phyloP scores from a whole-genome alignment of 2,113 vertebrate species.

The Psophia crepitans region DNA sequence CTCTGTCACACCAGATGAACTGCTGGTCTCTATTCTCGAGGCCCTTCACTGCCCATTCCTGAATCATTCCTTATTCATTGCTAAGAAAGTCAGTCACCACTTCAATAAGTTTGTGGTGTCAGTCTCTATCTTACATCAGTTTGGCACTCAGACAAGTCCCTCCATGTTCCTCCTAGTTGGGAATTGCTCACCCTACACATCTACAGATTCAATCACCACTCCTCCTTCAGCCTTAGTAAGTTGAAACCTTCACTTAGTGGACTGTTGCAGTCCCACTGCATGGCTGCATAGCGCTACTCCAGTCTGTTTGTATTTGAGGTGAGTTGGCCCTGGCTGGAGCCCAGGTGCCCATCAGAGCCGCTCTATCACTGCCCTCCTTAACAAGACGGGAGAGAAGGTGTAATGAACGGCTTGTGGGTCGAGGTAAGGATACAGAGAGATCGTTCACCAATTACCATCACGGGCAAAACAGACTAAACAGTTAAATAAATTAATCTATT shows the following conservation, averaged over 20 bases:
- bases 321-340: no score
- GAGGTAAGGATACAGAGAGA: no score
- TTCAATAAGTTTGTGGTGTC: background rate
- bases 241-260: background rate
- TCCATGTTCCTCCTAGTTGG: background rate
- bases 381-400: no score
- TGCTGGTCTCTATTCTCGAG: background rate
- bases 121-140: background rate
- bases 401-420: no score
- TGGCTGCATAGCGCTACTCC: background rate
- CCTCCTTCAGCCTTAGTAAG: background rate
- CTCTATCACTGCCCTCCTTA: no score
- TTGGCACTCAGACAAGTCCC: background rate
- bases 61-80: background rate
- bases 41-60: background rate
- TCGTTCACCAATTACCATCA: no score
- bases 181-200: background rate
- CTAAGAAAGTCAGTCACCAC: background rate
- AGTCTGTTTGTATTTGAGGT: background rate
- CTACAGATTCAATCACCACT: background rate
- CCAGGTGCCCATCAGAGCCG: no score
- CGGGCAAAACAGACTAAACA: no score
- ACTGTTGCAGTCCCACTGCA: background rate
- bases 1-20: background rate
- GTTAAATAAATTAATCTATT: no score